Evolutionary conservation across 2,888 invertebrate genomes (phyloP).

Genomic region (Microctonus hyperodae): DNA sequence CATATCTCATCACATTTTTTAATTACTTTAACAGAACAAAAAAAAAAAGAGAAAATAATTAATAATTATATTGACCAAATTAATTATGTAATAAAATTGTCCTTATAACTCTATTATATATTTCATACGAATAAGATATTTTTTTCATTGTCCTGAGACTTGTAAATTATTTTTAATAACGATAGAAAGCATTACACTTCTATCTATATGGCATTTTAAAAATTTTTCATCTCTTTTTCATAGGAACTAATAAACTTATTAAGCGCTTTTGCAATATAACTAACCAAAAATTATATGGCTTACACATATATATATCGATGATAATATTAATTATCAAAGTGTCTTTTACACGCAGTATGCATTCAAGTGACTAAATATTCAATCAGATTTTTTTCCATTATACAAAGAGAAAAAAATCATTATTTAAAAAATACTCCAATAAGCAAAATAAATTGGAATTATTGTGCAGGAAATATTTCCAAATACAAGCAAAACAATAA

Average conservation of each 20-base stretch:
- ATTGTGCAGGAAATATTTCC: not conserved
- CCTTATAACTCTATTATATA: not conserved
- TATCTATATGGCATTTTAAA: not conserved
- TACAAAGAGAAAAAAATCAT: not conserved
- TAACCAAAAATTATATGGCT: not conserved
- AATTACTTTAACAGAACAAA: too few species aligned
- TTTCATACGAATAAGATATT: not conserved
- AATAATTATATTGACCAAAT: too few species aligned
- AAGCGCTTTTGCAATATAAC: not conserved
- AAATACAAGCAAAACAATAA: not conserved
- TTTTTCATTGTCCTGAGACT: not conserved
- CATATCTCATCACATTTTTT: not conserved
- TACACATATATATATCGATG: not conserved
- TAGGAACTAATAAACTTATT: not conserved
- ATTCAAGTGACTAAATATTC: not conserved
- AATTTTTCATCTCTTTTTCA: not conserved
- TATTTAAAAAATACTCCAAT: not conserved
- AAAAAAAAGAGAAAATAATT: too few species aligned
- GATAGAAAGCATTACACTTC: not conserved
- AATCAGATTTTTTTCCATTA: not conserved
- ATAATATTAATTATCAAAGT: not conserved
- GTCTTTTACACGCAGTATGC: not conserved
- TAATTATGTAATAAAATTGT: not conserved
- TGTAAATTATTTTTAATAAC: not conserved
- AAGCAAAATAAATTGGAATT: not conserved